Percentiles rank a stretch among this genome's conserved stretches.
Evolutionary conservation across 2,797 vertebrate genomes (phyloP).

Genomic region (Gambusia yucatana): DNA sequence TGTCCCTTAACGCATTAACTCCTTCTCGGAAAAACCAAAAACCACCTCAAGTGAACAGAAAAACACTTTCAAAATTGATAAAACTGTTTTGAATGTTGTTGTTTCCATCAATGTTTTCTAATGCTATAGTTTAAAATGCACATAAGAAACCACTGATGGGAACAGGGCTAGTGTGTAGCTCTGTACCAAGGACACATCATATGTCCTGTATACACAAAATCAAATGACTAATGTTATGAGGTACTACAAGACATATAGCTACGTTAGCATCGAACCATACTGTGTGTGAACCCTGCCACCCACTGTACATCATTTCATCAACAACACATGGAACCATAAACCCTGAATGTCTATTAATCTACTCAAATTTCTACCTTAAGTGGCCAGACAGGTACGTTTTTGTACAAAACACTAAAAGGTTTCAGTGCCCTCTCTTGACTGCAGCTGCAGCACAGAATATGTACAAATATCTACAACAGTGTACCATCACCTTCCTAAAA

Average conservation of each 20-base stretch:
- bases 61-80: too few relatives aligned
- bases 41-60: too few relatives aligned
- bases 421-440: background rate
- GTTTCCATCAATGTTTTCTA: too few relatives aligned
- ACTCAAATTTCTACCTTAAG: background rate
- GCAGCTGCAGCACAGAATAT: background rate
- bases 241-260: background rate
- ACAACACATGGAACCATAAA: background rate
- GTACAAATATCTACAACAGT: background rate
- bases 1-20: too few relatives aligned
- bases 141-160: background rate
- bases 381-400: background rate
- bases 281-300: background rate
- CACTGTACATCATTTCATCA: background rate
- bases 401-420: too few relatives aligned
- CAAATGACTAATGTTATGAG: background rate
- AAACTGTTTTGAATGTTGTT: too few relatives aligned
- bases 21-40: too few relatives aligned
- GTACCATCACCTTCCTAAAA: too few relatives aligned
- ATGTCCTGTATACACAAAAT: background rate
- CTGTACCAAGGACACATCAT: background rate
- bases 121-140: background rate
- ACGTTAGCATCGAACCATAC: background rate
- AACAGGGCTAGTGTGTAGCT: background rate
- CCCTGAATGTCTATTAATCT: background rate